A percentile compares a stretch with the other conserved stretches of the same genome.
Evolutionary conservation across 2,113 vertebrate genomes (phyloP).

Genomic region (Passer montanus): DNA sequence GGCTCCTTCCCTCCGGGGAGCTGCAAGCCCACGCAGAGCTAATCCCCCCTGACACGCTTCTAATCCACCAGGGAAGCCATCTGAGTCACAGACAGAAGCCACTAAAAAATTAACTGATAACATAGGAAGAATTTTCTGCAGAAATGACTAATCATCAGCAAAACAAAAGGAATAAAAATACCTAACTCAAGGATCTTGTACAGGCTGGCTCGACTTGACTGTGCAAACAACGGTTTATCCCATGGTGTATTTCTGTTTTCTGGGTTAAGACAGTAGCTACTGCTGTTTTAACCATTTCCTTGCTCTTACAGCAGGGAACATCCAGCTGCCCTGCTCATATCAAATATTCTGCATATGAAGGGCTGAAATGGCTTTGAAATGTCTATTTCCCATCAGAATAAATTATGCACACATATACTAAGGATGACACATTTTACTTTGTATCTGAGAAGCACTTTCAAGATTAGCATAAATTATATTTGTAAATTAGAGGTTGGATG

Average conservation of each 20-base stretch:
- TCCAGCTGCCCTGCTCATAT: background rate
- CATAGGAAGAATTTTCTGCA: background rate
- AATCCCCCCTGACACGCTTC: fast-evolving
- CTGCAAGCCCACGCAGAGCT: background rate
- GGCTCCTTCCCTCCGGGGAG: background rate
- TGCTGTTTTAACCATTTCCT: constrained; percentile 24
- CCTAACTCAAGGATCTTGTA: background rate
- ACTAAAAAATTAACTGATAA: background rate
- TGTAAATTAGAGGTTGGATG: constrained; percentile 68
- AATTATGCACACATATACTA: constrained; percentile 66
- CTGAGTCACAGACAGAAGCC: background rate
- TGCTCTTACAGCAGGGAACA: background rate
- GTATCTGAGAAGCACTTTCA: constrained; percentile 68
- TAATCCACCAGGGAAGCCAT: background rate
- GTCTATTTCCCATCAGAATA: constrained; percentile 64
- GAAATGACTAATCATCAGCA: background rate
- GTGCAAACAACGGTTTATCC: background rate
- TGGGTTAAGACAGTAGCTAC: background rate
- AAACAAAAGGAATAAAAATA: constrained; percentile 4
- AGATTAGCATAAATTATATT: constrained; percentile 79
- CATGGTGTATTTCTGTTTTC: background rate
- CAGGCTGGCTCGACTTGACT: background rate
- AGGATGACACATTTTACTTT: constrained; percentile 72
- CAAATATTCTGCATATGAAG: constrained; percentile 39
- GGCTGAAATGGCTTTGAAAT: constrained; percentile 59